These are phyloP conservation scores for Sciaenops ocellatus DNA, from an alignment of 2,797 vertebrate species.

Conservation along the genomic window DNA sequence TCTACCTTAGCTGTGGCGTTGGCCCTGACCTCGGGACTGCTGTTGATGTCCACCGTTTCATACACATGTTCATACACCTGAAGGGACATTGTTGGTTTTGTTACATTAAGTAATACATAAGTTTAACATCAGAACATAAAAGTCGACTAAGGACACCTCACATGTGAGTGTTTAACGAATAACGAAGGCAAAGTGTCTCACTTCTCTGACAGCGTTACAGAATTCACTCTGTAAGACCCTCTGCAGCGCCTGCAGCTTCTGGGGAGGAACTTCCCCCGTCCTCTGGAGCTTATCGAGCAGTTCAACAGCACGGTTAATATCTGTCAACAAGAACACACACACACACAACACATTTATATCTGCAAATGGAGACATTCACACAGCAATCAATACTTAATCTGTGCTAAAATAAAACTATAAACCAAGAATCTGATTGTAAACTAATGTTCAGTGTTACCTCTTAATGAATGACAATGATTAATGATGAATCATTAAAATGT, in stretches of 20 bases:
- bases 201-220: conserved; percentile 98
- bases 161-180: neutral
- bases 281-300: conserved; percentile 97
- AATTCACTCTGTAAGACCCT: conserved; percentile 99
- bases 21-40: conserved; percentile 97
- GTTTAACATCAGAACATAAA: neutral
- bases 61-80: conserved; percentile 99
- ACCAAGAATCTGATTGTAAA: neutral
- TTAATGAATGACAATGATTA: neutral
- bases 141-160: neutral
- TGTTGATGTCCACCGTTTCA: conserved; percentile 99
- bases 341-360: neutral
- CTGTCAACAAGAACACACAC: conserved; percentile 78
- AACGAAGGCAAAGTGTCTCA: conserved; percentile 72
- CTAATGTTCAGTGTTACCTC: neutral
- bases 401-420: neutral
- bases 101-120: conserved; percentile 1
- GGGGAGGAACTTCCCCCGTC: conserved; percentile 97
- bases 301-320: conserved; percentile 98
- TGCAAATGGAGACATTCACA: conserved; percentile 11
- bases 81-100: conserved; percentile 41
- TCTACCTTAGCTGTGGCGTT: conserved; percentile 98
- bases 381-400: neutral
- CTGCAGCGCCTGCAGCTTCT: conserved; percentile 97
- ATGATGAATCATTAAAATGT: neutral